These are phyloP conservation scores for Lepidonotus clava DNA, from an alignment of 2,888 invertebrate species.

Conservation along the genomic window DNA sequence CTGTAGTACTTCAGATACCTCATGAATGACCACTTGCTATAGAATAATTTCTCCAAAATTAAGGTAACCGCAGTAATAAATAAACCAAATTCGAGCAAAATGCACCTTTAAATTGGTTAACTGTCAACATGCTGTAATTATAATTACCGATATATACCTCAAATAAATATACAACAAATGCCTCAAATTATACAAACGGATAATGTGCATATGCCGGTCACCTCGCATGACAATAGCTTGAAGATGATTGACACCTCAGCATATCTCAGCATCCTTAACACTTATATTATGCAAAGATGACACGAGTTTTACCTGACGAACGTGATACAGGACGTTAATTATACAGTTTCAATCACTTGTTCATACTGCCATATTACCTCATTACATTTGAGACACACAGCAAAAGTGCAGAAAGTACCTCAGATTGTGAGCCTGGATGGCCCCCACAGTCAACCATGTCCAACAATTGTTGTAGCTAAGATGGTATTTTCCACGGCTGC, in stretches of 20 bases:
- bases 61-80: too few relatives aligned
- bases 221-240: constrained; percentile 34
- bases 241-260: constrained; percentile 14
- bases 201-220: not conserved
- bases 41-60: too few relatives aligned
- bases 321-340: constrained; percentile 26
- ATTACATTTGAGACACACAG: constrained; percentile 2
- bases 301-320: constrained; percentile 6
- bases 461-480: not conserved
- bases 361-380: constrained; percentile 5
- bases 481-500: not conserved
- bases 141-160: constrained; percentile 28
- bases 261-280: constrained; percentile 33
- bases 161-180: constrained; percentile 32
- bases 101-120: not conserved
- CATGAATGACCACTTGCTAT: too few relatives aligned
- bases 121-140: constrained; percentile 8
- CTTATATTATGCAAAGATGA: constrained; percentile 43
- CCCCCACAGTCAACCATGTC: not conserved
- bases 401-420: constrained; percentile 16
- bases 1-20: too few relatives aligned
- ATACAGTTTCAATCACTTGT: constrained; percentile 3
- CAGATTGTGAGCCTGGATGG: not conserved
- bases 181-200: constrained; percentile 17
- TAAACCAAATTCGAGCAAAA: too few relatives aligned